Conservation (phyloP, 1,140 invertebrate genomes). For the Cotesia chilonis region DNA sequence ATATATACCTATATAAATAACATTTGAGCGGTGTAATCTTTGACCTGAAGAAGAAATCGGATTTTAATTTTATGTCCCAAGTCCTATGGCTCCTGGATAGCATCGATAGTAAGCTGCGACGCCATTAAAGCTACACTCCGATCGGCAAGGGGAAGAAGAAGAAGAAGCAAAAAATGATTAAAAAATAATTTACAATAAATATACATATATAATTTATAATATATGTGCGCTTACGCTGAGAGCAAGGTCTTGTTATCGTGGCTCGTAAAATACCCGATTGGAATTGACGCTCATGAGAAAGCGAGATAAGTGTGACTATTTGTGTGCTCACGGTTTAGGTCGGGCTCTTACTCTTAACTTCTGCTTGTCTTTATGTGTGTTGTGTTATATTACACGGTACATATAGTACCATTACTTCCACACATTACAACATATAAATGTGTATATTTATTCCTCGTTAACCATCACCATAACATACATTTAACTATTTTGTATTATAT, state of each 20-base stretch:
- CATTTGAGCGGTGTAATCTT: too few species aligned
- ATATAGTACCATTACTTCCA: not conserved
- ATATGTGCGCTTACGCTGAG: not conserved
- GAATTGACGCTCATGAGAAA: conserved; percentile 38
- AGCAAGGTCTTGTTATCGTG: conserved; percentile 36
- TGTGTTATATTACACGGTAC: not conserved
- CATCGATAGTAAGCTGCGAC: not conserved
- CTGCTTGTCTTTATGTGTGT: too few species aligned
- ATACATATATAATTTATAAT: not conserved
- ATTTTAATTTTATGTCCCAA: not conserved
- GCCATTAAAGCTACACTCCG: too few species aligned
- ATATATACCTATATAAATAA: not conserved
- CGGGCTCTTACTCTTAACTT: too few species aligned
- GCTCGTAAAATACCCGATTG: conserved; percentile 38
- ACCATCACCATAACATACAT: too few species aligned
- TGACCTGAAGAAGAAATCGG: too few species aligned
- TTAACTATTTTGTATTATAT: too few species aligned
- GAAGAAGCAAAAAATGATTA: too few species aligned
- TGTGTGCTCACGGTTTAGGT: not conserved
- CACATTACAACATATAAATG: not conserved
- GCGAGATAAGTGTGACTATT: conserved; percentile 32
- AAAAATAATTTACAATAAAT: too few species aligned
- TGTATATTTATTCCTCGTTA: not conserved
- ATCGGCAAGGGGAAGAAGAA: too few species aligned
- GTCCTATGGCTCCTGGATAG: conserved; percentile 3